Evolutionary conservation across 1,140 invertebrate species (phyloP), one percentile per base, ranked within the genome.

Genomic region (Euura lappo): DNA sequence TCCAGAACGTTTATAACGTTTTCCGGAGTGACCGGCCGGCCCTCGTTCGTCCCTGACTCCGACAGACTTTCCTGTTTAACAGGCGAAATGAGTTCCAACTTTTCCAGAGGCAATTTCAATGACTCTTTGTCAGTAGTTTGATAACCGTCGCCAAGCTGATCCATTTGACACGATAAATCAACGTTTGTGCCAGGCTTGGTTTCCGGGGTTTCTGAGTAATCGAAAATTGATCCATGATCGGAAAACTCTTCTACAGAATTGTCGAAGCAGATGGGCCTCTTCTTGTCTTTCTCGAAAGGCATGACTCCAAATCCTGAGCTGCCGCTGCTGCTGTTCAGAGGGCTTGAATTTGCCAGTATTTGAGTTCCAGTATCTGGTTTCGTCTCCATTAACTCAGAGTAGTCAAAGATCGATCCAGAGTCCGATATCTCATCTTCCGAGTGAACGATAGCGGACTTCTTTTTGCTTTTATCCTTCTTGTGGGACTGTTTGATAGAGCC

Each of bases 1-100:
- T 80, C 71, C 44, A 85, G 71, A 3, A 78, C 73, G 67, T 85
- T 78, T 6, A 80, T 45, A 2, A 74, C 71, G 71, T 85, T 86
- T 66, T 85, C 81, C 1, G 85, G 84, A 51, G 85, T 86, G 42
- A 44, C 67, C 13, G 75, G 67, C 71, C 44, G 72, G 66, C 13
- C 13, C 10, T 8, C 3, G 13, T 60, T 60, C 28, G 28, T 28
- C 28, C 0, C 28, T 28, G 28, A 28, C 51, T 60, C 51, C 3
- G 3, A 11, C 8, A 11, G 8, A 11, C 8, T n/a, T n/a, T 60
- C 51, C 10, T 60, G 8, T 60, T 60, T 60, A 3, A 60, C 51
- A 60, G 51, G 51, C 13, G 51, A 60, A 60, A 60, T 60, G 10
- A 60, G 13, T n/a, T 60, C 51, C 6, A 60, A 60, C 51, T 60